A percentile compares a stretch with the other conserved stretches of the same genome.
phyloP scores from a whole-genome alignment of 2,888 invertebrate genomes.

The Hypomecis atomaria region DNA sequence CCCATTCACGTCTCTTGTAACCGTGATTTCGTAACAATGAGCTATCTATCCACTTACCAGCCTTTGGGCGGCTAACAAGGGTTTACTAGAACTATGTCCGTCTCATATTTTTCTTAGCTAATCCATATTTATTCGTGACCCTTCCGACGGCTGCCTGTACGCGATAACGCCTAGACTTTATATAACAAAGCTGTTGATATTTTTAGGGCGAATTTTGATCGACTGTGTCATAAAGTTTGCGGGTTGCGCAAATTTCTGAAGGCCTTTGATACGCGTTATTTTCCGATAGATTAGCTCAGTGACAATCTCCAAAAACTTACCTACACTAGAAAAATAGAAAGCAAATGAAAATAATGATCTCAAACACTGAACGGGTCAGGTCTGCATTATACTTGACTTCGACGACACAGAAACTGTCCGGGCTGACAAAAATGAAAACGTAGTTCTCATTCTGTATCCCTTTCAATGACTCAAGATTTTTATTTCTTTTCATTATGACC shows the following conservation, averaged over 20 bases:
- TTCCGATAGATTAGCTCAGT: too few relatives aligned
- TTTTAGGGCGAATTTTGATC: constrained; percentile 8
- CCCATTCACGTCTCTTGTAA: neutral
- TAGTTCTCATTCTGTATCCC: too few relatives aligned
- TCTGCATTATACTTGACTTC: too few relatives aligned
- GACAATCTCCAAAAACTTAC: too few relatives aligned
- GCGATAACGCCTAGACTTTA: constrained; percentile 63
- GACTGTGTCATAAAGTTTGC: neutral
- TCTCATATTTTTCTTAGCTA: constrained; percentile 72
- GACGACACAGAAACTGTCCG: too few relatives aligned
- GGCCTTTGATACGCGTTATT: neutral
- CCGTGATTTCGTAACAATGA: neutral
- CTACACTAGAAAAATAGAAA: too few relatives aligned
- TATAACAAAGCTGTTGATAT: constrained; percentile 52
- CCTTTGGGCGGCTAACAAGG: constrained; percentile 53
- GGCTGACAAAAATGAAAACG: too few relatives aligned
- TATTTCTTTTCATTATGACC: too few relatives aligned
- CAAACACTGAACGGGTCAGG: too few relatives aligned
- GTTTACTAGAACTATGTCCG: constrained; percentile 56
- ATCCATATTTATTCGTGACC: constrained; percentile 80
- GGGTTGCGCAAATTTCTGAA: neutral
- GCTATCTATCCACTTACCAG: constrained; percentile 10
- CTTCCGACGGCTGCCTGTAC: constrained; percentile 62
- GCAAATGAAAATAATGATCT: too few relatives aligned
- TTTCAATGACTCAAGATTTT: too few relatives aligned